Evolutionary conservation across 2,888 invertebrate genomes (phyloP).

Genomic region (Oithona nana): DNA sequence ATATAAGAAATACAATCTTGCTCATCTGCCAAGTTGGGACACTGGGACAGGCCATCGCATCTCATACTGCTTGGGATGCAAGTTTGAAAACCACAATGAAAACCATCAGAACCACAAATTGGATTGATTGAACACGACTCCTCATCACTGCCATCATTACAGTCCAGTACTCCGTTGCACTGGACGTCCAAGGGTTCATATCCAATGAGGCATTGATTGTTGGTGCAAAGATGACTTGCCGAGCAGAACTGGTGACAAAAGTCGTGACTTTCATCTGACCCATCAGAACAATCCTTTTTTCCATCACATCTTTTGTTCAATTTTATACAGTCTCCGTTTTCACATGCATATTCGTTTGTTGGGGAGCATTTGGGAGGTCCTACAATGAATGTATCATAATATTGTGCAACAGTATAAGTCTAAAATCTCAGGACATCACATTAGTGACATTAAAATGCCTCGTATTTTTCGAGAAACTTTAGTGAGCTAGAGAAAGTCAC

Average conservation of each 20-base stretch:
- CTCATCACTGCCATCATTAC: slow-evolving; percentile 11
- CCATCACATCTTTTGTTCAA: not conserved
- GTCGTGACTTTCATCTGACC: not conserved
- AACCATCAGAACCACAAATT: too few species aligned
- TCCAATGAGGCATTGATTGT: not conserved
- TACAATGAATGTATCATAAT: too few species aligned
- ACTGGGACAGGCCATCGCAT: slow-evolving; percentile 20
- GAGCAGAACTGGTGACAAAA: not conserved
- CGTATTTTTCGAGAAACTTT: too few species aligned
- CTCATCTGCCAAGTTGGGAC: slow-evolving; percentile 19
- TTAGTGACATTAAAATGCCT: too few species aligned
- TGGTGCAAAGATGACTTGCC: not conserved
- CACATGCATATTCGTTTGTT: not conserved
- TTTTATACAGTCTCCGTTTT: not conserved
- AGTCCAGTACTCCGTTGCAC: slow-evolving; percentile 11
- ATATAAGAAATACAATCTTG: slow-evolving; percentile 18
- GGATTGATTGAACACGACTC: not conserved
- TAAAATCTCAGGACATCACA: too few species aligned
- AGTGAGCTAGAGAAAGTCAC: too few species aligned
- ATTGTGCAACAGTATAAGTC: too few species aligned
- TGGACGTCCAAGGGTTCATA: not conserved
- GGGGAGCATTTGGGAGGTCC: not conserved
- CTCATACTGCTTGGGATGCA: slow-evolving; percentile 19
- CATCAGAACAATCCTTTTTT: not conserved
- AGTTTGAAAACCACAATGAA: slow-evolving; percentile 18